Evolutionary conservation across 2,888 invertebrate species (phyloP), one percentile per base, ranked within the genome.

Genomic region (Spicauda simplicius): DNA sequence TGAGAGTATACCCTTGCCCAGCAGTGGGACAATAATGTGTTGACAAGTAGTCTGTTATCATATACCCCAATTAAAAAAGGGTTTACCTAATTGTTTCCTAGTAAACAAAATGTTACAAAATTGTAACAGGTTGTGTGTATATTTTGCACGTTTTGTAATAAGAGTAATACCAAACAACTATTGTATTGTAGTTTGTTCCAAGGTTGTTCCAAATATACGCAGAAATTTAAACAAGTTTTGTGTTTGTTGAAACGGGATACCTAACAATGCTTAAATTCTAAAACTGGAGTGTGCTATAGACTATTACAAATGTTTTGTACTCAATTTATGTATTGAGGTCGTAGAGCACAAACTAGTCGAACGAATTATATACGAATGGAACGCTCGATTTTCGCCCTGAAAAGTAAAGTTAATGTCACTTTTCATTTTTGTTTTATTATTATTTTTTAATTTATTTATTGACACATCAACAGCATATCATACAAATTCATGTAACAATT

Each of bases 191-290:
- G 41, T 45, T 45, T n/a, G 6, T 1, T 45, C n/a, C 45, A 45
- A 45, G 45, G 45, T 45, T 45, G 45, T 45, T 5, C n/a, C n/a
- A 45, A 45, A 45, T 45, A 41, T 3, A 45, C 45, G 1, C n/a
- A n/a, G 45, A 45, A 45, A n/a, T 45, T 45, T 45, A 45, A 45
- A 45, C 45, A 45, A 45, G 45, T 45, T 45, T 45, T 37, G 25
- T 14, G n/a, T 45, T 45, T n/a, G 45, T 45, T 45, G 45, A 45
- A 45, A 45, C n/a, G n/a, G 45, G 45, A 45, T 45, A 45, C 45
- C 45, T 45, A 6, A n/a, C 2, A 45, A 45, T 45, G 45, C n/a
- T 45, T 4, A 12, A 45, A 45, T 45, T 45, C 45, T 45, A 45
- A n/a, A 41, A 41, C n/a, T 45, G 45, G 45, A 45, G n/a, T 45